Conservation (phyloP, 2,797 vertebrate species). For the Nannoperca obscura region DNA sequence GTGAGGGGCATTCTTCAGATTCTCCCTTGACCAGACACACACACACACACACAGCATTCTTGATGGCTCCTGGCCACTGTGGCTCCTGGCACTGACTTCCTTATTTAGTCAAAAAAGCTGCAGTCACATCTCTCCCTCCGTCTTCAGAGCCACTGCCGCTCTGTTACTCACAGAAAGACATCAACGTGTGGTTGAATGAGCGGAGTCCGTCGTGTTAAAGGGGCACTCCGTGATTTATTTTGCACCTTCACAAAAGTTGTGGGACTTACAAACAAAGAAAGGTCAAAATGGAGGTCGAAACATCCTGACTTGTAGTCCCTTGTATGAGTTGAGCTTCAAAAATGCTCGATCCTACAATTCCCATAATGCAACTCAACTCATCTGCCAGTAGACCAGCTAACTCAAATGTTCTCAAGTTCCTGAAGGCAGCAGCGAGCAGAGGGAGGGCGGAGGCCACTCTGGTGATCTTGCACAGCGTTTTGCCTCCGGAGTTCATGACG, state of each 20-base stretch:
- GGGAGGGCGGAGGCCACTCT: background rate
- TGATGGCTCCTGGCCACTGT: constrained; percentile 69
- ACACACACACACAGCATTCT: constrained; percentile 54
- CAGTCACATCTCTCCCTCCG: constrained; percentile 46
- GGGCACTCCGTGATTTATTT: background rate
- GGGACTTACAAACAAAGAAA: background rate
- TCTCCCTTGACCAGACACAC: constrained; percentile 68
- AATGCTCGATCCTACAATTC: background rate
- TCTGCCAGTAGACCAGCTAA: background rate
- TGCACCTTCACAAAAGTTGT: background rate
- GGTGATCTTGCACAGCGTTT: background rate
- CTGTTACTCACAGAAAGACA: background rate
- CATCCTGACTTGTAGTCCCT: background rate
- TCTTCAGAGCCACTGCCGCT: constrained; percentile 18
- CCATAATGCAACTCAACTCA: background rate
- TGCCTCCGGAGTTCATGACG: background rate
- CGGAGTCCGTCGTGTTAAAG: background rate
- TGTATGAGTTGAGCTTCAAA: background rate
- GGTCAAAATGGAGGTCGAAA: background rate
- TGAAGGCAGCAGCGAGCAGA: background rate
- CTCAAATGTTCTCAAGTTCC: background rate
- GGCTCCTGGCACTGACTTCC: constrained; percentile 72
- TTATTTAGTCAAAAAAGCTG: constrained; percentile 79
- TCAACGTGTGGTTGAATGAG: background rate
- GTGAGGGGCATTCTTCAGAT: constrained; percentile 82